These are phyloP conservation scores for Motacilla tschutschensis DNA, from an alignment of 2,113 vertebrate species.

Conservation along the genomic window DNA sequence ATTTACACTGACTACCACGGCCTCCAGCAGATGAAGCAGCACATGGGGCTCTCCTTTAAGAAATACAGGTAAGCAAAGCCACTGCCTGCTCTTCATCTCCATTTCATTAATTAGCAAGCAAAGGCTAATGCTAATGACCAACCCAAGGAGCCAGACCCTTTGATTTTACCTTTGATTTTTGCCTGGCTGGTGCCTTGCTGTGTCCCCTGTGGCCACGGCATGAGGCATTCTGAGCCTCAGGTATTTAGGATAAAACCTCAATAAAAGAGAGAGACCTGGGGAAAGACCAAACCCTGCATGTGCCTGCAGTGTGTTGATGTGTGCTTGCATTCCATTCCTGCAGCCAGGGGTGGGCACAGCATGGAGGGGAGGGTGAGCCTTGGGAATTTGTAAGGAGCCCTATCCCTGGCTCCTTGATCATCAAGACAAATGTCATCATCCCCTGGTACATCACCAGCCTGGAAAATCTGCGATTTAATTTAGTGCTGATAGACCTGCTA, in stretches of 20 bases:
- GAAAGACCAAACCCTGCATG: neutral
- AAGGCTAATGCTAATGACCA: neutral
- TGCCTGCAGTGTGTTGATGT: neutral
- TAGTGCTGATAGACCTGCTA: slow-evolving; percentile 47
- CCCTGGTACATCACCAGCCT: slow-evolving; percentile 44
- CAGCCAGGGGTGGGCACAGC: neutral
- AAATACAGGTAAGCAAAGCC: slow-evolving; percentile 89
- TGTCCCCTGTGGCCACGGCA: neutral
- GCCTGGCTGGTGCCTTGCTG: neutral
- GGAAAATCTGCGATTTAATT: slow-evolving; percentile 48
- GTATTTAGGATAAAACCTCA: neutral
- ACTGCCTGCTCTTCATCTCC: neutral
- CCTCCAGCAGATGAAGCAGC: slow-evolving; percentile 94
- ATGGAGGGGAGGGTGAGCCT: neutral
- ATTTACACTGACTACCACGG: slow-evolving; percentile 98
- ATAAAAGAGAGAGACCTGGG: neutral
- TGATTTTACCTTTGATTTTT: neutral
- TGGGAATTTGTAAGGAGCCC: neutral
- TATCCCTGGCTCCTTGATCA: neutral
- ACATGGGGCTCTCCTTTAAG: slow-evolving; percentile 95
- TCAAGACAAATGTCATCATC: neutral
- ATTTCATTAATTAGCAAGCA: neutral
- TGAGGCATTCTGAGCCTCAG: neutral
- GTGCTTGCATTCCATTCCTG: neutral
- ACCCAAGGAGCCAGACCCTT: neutral